Evolutionary conservation across 2,113 vertebrate genomes (phyloP).

Genomic region (Dasyurus viverrinus): DNA sequence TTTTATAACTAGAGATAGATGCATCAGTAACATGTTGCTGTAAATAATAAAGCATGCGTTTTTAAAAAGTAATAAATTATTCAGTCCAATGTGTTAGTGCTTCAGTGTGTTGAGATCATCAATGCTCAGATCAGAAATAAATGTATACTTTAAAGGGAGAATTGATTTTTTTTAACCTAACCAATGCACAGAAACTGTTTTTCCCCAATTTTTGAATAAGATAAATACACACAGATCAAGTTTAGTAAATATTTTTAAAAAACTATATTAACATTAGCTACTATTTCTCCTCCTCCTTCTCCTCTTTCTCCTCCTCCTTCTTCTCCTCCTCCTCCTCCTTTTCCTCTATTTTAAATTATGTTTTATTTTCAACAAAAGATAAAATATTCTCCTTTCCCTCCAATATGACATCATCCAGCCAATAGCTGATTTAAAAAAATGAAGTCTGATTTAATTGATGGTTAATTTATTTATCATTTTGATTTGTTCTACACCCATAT

Average conservation of each 20-base stretch:
- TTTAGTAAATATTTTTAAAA: no score
- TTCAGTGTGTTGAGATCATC: not conserved
- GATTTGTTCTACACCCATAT: not conserved
- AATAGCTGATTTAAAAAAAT: not conserved
- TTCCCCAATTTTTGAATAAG: no score
- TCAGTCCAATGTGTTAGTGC: not conserved
- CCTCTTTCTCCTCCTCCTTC: no score
- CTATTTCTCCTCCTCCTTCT: not conserved
- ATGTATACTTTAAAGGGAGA: not conserved
- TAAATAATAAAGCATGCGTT: constrained; percentile 18
- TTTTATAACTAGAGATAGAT: constrained; percentile 6
- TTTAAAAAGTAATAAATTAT: constrained; percentile 10
- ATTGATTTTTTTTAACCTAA: constrained; percentile 24
- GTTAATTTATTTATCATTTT: not conserved
- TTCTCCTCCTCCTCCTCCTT: not conserved
- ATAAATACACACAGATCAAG: no score
- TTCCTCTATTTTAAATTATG: not conserved
- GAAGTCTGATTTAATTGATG: not conserved
- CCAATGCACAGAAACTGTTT: not conserved
- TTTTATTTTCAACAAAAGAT: not conserved
- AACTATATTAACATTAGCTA: no score
- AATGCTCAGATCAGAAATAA: not conserved
- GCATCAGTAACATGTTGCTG: not conserved
- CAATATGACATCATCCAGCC: not conserved
- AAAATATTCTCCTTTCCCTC: not conserved